Conservation (phyloP, 2,113 vertebrate genomes). For the Ptyas mucosa region DNA sequence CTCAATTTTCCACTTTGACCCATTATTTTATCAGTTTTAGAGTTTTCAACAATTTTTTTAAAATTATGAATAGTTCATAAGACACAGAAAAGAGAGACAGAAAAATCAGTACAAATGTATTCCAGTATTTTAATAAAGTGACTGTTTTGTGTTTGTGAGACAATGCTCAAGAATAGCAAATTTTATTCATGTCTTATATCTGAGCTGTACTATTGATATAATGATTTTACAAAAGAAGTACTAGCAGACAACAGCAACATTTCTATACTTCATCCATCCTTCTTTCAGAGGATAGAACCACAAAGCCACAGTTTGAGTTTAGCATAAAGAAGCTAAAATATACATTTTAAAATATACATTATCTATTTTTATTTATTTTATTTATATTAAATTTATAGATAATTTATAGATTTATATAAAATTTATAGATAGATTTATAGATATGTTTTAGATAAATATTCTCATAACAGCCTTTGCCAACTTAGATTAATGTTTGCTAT, state of each 20-base stretch:
- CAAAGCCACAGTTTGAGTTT: not conserved
- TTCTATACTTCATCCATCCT: conserved; percentile 3
- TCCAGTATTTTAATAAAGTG: not conserved
- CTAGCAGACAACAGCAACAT: not conserved
- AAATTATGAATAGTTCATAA: not conserved
- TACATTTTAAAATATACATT: not conserved
- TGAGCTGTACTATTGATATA: not conserved
- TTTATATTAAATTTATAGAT: too few species aligned
- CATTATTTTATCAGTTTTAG: not conserved
- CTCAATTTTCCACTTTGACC: not conserved
- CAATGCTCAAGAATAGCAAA: not conserved
- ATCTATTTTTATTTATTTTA: too few species aligned
- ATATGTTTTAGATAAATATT: not conserved
- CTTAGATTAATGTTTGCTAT: not conserved
- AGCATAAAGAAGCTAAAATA: not conserved
- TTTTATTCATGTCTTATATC: not conserved
- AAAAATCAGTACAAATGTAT: not conserved
- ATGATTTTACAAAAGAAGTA: not conserved
- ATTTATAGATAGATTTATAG: too few species aligned
- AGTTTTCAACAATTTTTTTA: not conserved
- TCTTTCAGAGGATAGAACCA: not conserved
- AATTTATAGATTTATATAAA: too few species aligned
- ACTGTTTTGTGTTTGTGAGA: not conserved
- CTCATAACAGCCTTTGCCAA: not conserved
- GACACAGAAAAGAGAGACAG: too few species aligned